A percentile compares a stretch with the other conserved stretches of the same genome.
Evolutionary conservation across 2,888 invertebrate genomes (phyloP).

Genomic region (Diloba caeruleocephala): DNA sequence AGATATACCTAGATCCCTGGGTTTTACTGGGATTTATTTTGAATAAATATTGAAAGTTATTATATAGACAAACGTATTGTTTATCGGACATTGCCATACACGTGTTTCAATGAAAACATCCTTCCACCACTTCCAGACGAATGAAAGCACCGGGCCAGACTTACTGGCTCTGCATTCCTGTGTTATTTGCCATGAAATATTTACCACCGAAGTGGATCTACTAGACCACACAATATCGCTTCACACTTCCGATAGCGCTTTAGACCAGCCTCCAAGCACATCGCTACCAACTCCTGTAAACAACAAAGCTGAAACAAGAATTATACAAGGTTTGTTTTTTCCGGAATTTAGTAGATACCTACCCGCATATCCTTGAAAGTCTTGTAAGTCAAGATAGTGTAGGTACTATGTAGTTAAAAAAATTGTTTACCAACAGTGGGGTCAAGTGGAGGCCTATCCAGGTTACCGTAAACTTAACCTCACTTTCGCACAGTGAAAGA

Average conservation of each 20-base stretch:
- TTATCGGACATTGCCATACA: too few relatives aligned
- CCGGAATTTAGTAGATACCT: neutral
- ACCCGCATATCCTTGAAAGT: too few relatives aligned
- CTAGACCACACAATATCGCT: conserved; percentile 81
- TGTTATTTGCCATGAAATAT: conserved; percentile 83
- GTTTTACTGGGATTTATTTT: too few relatives aligned
- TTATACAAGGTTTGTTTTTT: conserved; percentile 33
- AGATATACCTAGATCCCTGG: neutral
- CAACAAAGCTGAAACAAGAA: conserved; percentile 41
- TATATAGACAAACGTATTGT: too few relatives aligned
- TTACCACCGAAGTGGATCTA: conserved; percentile 80
- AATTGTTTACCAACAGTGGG: too few relatives aligned
- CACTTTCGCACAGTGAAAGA: too few relatives aligned
- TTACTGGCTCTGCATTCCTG: conserved; percentile 80
- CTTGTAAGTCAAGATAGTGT: too few relatives aligned
- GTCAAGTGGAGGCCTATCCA: too few relatives aligned
- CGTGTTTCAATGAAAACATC: neutral
- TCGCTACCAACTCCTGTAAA: conserved; percentile 21
- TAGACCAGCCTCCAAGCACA: conserved; percentile 41
- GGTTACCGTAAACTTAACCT: too few relatives aligned
- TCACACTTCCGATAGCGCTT: conserved; percentile 69
- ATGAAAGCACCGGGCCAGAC: conserved; percentile 69
- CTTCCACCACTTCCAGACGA: conserved; percentile 22
- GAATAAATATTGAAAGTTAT: too few relatives aligned
- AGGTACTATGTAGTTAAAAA: too few relatives aligned